phyloP scores from a whole-genome alignment of 2,113 vertebrate genomes.

The Scytalopus superciliaris region DNA sequence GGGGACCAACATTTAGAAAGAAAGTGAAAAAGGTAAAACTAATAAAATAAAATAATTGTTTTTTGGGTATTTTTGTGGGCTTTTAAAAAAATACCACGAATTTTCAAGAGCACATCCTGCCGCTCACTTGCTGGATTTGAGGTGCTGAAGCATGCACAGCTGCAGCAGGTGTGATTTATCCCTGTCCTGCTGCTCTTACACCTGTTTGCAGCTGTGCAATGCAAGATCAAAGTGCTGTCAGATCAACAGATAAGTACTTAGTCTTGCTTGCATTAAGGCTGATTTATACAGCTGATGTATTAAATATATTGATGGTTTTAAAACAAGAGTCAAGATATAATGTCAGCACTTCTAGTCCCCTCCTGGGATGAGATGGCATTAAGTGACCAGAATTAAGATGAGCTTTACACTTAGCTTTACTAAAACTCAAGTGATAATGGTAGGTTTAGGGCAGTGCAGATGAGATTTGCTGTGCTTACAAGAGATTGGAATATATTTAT shows the following conservation, averaged over 20 bases:
- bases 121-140: accelerated
- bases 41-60: neutral
- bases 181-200: neutral
- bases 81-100: neutral
- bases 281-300: neutral
- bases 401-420: neutral
- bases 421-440: neutral
- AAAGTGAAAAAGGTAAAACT: neutral
- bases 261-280: neutral
- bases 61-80: neutral
- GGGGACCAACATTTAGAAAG: neutral
- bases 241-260: neutral
- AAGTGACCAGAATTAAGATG: neutral
- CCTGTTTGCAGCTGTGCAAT: neutral
- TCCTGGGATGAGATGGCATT: neutral
- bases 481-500: neutral
- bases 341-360: neutral
- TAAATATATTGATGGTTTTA: neutral
- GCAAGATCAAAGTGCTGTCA: neutral
- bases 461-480: neutral
- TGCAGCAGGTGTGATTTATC: neutral
- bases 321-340: neutral
- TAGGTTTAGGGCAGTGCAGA: neutral
- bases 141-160: neutral
- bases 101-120: neutral